A percentile compares a stretch with the other conserved stretches of the same genome.
Conservation (phyloP, 2,797 vertebrate species). For the Hemibagrus guttatus region DNA sequence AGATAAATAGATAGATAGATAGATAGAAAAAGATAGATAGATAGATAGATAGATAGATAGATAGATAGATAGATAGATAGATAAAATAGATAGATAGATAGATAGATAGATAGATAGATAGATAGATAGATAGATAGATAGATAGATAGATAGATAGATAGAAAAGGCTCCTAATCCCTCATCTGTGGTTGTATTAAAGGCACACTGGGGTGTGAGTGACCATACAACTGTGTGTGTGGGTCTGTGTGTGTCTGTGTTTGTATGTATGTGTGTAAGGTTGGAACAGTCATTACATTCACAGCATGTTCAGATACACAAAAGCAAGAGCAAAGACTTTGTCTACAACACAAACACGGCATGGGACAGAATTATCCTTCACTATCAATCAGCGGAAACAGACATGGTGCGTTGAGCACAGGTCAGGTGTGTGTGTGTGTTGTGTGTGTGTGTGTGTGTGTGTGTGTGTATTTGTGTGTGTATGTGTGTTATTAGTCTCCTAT, state of each 20-base stretch:
- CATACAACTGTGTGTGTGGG: not conserved
- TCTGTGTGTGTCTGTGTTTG: constrained; percentile 8
- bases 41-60: not conserved
- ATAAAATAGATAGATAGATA: constrained; percentile 19
- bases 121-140: too few relatives aligned
- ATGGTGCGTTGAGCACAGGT: constrained; percentile 36
- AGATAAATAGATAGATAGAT: too few relatives aligned
- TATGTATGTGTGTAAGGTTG: constrained; percentile 3
- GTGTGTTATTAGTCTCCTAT: constrained; percentile 63
- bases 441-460: constrained; percentile 33
- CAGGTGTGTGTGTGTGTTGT: constrained; percentile 33
- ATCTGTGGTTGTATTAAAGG: not conserved
- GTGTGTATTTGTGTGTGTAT: constrained; percentile 18
- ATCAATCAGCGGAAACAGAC: constrained; percentile 45
- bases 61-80: not conserved
- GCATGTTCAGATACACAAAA: constrained; percentile 46
- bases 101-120: constrained; percentile 2
- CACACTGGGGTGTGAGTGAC: constrained; percentile 5
- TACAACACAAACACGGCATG: constrained; percentile 47
- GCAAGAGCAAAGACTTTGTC: constrained; percentile 44
- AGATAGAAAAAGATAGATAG: too few relatives aligned
- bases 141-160: too few relatives aligned
- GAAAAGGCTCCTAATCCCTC: not conserved
- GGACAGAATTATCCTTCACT: constrained; percentile 41
- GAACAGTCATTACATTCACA: constrained; percentile 43